Evolutionary conservation across 2,113 vertebrate genomes (phyloP).

Genomic region (Cinclus mexicanus): DNA sequence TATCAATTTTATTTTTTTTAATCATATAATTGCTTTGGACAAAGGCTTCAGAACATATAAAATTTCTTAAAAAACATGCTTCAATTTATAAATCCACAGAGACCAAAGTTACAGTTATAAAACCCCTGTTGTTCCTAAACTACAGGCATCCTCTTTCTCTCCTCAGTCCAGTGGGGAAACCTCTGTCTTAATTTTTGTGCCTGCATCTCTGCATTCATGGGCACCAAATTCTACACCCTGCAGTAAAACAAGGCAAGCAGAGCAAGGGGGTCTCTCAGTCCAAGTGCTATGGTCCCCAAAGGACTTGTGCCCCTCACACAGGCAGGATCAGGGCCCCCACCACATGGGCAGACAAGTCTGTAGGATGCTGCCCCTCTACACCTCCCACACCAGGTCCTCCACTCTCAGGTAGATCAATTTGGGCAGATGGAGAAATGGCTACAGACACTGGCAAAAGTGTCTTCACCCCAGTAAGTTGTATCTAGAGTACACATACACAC

Average conservation of each 20-base stretch:
- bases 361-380: accelerated
- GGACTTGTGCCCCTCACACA: accelerated
- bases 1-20: neutral
- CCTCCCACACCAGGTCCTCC: neutral
- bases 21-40: neutral
- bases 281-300: accelerated
- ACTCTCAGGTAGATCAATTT: neutral
- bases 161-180: neutral
- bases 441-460: neutral
- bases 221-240: neutral
- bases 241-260: neutral
- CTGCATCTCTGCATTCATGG: neutral
- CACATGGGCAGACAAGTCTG: accelerated
- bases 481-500: neutral
- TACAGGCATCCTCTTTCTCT: neutral
- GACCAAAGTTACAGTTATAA: neutral
- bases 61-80: neutral
- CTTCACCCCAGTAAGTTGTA: neutral
- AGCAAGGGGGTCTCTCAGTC: neutral
- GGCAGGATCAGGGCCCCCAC: neutral
- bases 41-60: neutral
- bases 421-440: neutral
- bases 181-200: neutral
- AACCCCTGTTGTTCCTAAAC: neutral
- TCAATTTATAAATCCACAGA: neutral